Evolutionary conservation across 1,140 invertebrate species (phyloP).

Genomic region (Drosophila aff.): DNA sequence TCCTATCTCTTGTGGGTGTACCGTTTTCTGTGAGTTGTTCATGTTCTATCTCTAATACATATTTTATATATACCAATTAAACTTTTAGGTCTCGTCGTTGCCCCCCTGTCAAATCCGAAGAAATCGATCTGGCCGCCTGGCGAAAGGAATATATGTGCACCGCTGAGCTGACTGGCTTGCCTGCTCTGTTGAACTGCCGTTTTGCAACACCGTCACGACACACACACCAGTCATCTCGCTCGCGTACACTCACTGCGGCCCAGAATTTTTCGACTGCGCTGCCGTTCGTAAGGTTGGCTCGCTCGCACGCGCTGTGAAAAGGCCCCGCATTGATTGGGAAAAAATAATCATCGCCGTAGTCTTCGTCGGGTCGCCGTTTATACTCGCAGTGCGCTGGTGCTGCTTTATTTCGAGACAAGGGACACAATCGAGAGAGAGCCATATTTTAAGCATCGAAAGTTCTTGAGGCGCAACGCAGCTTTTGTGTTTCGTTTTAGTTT

Average conservation of each 20-base stretch:
- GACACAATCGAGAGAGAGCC: constrained; percentile 67
- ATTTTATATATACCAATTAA: constrained; percentile 7
- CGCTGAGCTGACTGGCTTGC: constrained; percentile 40
- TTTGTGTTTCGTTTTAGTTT: constrained; percentile 78
- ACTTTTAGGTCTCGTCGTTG: constrained; percentile 29
- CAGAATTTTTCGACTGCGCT: constrained; percentile 26
- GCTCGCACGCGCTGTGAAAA: constrained; percentile 9
- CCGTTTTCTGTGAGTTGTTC: constrained; percentile 7
- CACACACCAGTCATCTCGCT: constrained; percentile 43
- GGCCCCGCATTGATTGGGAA: constrained; percentile 51
- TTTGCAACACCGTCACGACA: constrained; percentile 59
- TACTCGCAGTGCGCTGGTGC: constrained; percentile 72
- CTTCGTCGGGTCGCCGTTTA: constrained; percentile 78
- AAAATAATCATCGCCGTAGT: constrained; percentile 73
- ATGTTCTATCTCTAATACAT: constrained; percentile 9
- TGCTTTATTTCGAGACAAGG: constrained; percentile 78
- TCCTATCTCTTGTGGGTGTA: not conserved
- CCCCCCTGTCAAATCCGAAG: constrained; percentile 44
- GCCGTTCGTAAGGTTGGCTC: constrained; percentile 36
- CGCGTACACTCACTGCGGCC: constrained; percentile 10
- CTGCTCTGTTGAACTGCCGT: constrained; percentile 46
- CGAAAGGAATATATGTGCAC: constrained; percentile 21
- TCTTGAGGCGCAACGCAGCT: constrained; percentile 66
- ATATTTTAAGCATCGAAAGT: constrained; percentile 57
- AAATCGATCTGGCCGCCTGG: constrained; percentile 59